phyloP scores from a whole-genome alignment of 1,140 invertebrate genomes.

The Zophobas atratus region DNA sequence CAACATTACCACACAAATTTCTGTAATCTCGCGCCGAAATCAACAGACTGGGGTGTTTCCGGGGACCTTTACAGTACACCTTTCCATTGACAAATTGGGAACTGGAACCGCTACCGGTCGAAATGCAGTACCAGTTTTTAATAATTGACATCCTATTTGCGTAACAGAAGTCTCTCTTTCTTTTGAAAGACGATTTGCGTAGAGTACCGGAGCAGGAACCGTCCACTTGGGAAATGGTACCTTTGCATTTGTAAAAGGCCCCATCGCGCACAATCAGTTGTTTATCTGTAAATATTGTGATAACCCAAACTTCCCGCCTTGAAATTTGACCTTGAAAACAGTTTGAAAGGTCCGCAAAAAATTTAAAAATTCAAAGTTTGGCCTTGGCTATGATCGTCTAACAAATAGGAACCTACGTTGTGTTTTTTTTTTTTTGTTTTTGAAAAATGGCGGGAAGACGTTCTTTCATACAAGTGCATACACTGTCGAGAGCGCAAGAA shows the following conservation, averaged over 20 bases:
- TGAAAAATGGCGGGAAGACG: too few relatives aligned
- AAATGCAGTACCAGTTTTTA: constrained; percentile 40
- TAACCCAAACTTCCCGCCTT: too few relatives aligned
- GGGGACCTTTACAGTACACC: background rate
- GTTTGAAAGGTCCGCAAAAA: too few relatives aligned
- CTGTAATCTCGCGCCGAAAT: constrained; percentile 30
- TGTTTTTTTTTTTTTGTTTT: too few relatives aligned
- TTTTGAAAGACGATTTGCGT: background rate
- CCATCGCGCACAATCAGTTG: constrained; percentile 11
- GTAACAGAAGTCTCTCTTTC: constrained; percentile 43
- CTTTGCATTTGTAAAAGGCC: constrained; percentile 9
- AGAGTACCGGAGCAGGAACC: constrained; percentile 19
- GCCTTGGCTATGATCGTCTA: too few relatives aligned
- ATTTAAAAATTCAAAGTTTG: too few relatives aligned
- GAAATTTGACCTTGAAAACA: too few relatives aligned
- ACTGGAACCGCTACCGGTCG: background rate
- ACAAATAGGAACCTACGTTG: too few relatives aligned
- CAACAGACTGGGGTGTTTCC: background rate
- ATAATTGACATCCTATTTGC: constrained; percentile 6
- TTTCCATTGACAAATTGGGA: constrained; percentile 25
- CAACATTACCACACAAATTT: constrained; percentile 11
- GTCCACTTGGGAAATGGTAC: background rate
- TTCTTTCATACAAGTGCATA: too few relatives aligned
- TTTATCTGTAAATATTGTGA: constrained; percentile 12
- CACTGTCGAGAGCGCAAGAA: too few relatives aligned